These are phyloP conservation scores for Papilio gigon DNA, from an alignment of 2,888 invertebrate genomes.

Conservation along the genomic window DNA sequence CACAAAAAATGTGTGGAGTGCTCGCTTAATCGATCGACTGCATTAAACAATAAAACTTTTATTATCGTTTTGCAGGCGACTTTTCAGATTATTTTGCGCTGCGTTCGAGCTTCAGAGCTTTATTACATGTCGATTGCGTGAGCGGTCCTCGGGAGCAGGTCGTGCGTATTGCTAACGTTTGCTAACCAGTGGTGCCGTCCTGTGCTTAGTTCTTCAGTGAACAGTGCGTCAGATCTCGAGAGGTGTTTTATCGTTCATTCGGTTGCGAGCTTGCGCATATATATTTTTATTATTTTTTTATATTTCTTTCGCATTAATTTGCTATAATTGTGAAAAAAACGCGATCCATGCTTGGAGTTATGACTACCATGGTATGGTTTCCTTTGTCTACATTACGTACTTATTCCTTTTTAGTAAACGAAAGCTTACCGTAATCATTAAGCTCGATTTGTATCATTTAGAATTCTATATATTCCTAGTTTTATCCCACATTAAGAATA, in stretches of 20 bases:
- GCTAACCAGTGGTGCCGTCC: slow-evolving; percentile 68
- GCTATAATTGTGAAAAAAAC: slow-evolving; percentile 73
- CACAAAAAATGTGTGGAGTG: slow-evolving; percentile 67
- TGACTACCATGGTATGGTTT: slow-evolving; percentile 83
- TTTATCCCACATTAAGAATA: slow-evolving; percentile 19
- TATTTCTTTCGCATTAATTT: slow-evolving; percentile 65
- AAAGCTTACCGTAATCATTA: slow-evolving; percentile 56
- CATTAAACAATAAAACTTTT: slow-evolving; percentile 77
- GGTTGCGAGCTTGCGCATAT: slow-evolving; percentile 70
- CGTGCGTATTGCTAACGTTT: slow-evolving; percentile 53
- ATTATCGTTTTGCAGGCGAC: slow-evolving; percentile 69
- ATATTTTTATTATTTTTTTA: slow-evolving; percentile 57
- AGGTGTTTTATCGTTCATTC: slow-evolving; percentile 73
- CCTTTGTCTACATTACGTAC: slow-evolving; percentile 78
- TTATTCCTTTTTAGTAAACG: slow-evolving; percentile 68
- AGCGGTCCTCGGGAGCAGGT: slow-evolving; percentile 56
- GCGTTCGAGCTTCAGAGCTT: slow-evolving; percentile 58
- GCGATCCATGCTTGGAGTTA: slow-evolving; percentile 83
- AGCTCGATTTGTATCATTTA: slow-evolving; percentile 46
- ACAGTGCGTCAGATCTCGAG: slow-evolving; percentile 69
- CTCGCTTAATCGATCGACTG: slow-evolving; percentile 76
- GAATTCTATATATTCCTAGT: slow-evolving; percentile 38
- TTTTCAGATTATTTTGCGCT: slow-evolving; percentile 73
- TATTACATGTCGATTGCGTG: slow-evolving; percentile 54
- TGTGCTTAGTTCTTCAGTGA: slow-evolving; percentile 79